phyloP scores from a whole-genome alignment of 2,888 invertebrate species.

The Eupsilia transversa region DNA sequence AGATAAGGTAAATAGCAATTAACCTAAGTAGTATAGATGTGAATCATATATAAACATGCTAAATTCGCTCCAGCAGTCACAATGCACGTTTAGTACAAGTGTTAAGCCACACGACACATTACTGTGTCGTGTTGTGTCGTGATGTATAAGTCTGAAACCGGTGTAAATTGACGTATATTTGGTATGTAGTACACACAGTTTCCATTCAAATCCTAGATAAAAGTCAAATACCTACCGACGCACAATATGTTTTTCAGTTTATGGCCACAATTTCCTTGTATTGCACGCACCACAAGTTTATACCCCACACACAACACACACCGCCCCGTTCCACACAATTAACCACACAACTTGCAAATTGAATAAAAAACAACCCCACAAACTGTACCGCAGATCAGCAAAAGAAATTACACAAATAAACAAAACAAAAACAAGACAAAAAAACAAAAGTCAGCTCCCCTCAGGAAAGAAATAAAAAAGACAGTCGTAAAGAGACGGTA shows the following conservation, averaged over 20 bases:
- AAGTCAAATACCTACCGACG: neutral
- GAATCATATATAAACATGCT: conserved; percentile 1
- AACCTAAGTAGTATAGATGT: neutral
- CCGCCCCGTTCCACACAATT: conserved; percentile 42
- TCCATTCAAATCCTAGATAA: neutral
- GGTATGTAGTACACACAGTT: too few relatives aligned
- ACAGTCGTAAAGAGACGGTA: conserved; percentile 72
- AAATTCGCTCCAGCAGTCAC: neutral
- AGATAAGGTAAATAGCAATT: conserved; percentile 14
- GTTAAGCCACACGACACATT: too few relatives aligned
- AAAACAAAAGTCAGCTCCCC: conserved; percentile 68
- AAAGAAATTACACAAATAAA: conserved; percentile 59
- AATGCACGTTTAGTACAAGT: neutral
- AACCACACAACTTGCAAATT: conserved; percentile 47
- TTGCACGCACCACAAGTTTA: conserved; percentile 9
- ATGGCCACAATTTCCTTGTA: conserved; percentile 1
- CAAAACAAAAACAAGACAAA: conserved; percentile 59
- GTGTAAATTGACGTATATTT: neutral
- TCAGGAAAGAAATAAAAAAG: conserved; percentile 64
- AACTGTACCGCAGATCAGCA: conserved; percentile 42
- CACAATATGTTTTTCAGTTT: neutral
- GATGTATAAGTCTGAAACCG: neutral
- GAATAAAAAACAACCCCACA: conserved; percentile 47
- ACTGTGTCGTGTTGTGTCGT: too few relatives aligned
- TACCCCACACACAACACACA: neutral